Conservation (phyloP, 2,888 invertebrate species). For the Oscheius myriophilus region DNA sequence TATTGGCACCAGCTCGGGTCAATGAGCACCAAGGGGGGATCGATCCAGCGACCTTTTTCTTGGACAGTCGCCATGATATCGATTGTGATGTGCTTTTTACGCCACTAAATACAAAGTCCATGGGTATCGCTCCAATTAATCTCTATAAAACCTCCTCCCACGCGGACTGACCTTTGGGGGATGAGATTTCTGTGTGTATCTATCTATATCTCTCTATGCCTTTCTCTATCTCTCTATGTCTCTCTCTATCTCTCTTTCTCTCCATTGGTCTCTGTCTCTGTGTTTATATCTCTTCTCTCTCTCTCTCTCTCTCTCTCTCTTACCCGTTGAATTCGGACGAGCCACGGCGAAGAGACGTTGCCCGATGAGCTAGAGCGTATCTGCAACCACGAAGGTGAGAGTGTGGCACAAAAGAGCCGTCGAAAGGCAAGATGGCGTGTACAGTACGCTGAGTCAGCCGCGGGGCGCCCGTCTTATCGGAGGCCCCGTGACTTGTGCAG, state of each 20-base stretch:
- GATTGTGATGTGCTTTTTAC: no score
- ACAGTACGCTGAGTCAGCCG: neutral
- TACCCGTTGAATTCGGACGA: slow-evolving; percentile 26
- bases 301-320: neutral
- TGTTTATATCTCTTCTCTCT: neutral
- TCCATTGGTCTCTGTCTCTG: no score
- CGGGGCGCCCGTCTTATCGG: slow-evolving; percentile 8
- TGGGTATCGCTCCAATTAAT: no score
- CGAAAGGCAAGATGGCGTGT: neutral
- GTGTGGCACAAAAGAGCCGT: neutral
- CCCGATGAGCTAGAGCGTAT: slow-evolving; percentile 27
- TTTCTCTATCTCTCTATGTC: neutral
- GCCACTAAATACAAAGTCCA: no score
- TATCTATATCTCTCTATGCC: neutral
- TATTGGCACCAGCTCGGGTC: no score
- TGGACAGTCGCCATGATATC: no score
- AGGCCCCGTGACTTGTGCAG: neutral
- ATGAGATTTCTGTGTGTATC: no score
- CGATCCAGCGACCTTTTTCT: no score
- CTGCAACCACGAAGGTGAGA: slow-evolving; percentile 4
- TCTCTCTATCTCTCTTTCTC: neutral
- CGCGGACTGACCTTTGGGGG: no score
- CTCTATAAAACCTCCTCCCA: no score
- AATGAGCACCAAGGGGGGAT: no score
- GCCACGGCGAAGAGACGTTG: slow-evolving; percentile 25